Evolutionary conservation across 64 coral and sea anemone species (phyloP), one percentile per base, ranked within the genome.

Genomic region (Acropora yongei): DNA sequence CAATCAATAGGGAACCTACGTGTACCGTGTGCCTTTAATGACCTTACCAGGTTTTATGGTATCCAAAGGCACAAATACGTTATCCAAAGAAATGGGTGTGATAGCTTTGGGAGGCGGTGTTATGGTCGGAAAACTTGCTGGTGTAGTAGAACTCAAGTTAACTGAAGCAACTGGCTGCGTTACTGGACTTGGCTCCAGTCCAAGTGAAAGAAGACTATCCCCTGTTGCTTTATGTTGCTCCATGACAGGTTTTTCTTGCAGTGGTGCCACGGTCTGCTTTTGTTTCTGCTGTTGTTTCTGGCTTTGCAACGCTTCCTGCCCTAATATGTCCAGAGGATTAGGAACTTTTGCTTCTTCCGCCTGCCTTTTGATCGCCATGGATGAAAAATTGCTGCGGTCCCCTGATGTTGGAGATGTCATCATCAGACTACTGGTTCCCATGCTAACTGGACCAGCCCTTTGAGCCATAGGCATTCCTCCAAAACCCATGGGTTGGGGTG

Each of bases 11-110:
- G 30, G 0, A 30, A 30, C 30, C 30, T 30, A 30, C 30, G 30
- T 30, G 30, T 30, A 30, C 30, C 0, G 30, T 30, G 30, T 30
- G 30, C 30, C 51, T 55, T 7, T 55, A 8, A 63, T 13, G 3
- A 63, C 10, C 30, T 57, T 87, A 99, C 97, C 97, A 91, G 97
- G 97, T 92, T 83, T 78, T 50, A 99, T 92, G 1, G 94, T 85
- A 91, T 99, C 97, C 79, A 99, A 58, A 11, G 97, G 94, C 48
- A 99, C 91, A 91, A 96, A 99, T 2, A 96, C 49, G 57, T 99
- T 90, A 41, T 99, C 97, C 78, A 99, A 50, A 46, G 94, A 82
- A 9, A 76, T 76, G 57, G 83, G 91, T 20, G 75, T 75, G 14
- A 55, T 48, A 48, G 75, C 74, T 19, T 78, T 93, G 8, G 77